These are phyloP conservation scores for Anisognathus igniventris DNA, from an alignment of 2,797 vertebrate genomes.

Conservation along the genomic window DNA sequence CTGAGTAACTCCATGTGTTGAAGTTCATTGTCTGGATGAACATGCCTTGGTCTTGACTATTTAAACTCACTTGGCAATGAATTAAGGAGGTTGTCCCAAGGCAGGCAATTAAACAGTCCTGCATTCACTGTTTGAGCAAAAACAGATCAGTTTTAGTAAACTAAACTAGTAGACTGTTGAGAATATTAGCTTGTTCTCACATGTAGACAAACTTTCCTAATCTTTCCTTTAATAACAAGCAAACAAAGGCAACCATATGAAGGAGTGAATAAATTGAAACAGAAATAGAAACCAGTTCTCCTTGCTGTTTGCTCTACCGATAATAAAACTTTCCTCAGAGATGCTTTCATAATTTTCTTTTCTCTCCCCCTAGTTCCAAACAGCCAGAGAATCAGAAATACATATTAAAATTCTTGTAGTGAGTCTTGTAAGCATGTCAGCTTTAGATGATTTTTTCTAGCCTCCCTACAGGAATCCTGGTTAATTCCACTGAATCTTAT, in stretches of 20 bases:
- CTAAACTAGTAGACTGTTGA: neutral
- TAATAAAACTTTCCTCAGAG: neutral
- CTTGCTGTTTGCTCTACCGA: neutral
- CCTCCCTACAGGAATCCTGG: conserved; percentile 20
- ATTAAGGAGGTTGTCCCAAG: neutral
- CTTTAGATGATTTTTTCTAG: conserved; percentile 33
- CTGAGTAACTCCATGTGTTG: neutral
- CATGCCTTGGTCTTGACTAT: neutral
- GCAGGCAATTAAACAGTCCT: neutral
- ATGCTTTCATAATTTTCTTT: conserved; percentile 14
- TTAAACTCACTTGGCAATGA: neutral
- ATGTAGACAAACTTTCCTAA: neutral
- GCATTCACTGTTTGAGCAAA: neutral
- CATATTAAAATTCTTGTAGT: conserved; percentile 29
- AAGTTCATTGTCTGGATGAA: neutral
- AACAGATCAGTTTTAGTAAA: neutral
- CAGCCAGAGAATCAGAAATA: neutral
- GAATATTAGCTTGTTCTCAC: neutral
- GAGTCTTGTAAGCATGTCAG: conserved; percentile 40
- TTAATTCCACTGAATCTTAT: conserved; percentile 52
- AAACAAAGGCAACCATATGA: neutral
- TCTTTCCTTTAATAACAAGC: neutral
- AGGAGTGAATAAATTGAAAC: neutral
- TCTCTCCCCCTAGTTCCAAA: neutral
- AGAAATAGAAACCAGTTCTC: neutral